Conservation (phyloP, 1,140 invertebrate genomes). For the Notospermus geniculatus region DNA sequence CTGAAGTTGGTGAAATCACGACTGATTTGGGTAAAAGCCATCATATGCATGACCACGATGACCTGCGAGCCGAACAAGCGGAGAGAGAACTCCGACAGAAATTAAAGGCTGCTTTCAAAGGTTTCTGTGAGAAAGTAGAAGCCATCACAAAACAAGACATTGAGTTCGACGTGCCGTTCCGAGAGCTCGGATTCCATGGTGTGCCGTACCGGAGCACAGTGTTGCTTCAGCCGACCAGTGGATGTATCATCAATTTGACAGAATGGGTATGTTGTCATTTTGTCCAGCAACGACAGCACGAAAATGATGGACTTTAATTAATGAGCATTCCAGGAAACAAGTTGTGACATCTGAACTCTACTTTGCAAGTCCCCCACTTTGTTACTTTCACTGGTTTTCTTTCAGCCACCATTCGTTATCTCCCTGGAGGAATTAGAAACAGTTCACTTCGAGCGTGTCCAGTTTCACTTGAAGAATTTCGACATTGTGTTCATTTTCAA, state of each 20-base stretch:
- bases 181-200: conserved; percentile 95
- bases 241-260: conserved; percentile 93
- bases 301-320: too few species aligned
- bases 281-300: too few species aligned
- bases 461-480: conserved; percentile 98
- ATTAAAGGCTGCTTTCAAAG: conserved; percentile 95
- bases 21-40: conserved; percentile 99
- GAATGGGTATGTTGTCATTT: conserved; percentile 92
- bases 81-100: conserved; percentile 95
- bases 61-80: conserved; percentile 96
- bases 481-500: conserved; percentile 99
- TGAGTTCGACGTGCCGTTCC: conserved; percentile 98
- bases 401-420: conserved; percentile 93
- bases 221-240: conserved; percentile 92
- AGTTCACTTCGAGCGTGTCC: conserved; percentile 98
- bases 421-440: conserved; percentile 96
- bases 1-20: conserved; percentile 99
- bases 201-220: conserved; percentile 97
- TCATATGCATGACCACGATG: conserved; percentile 99
- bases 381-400: too few species aligned
- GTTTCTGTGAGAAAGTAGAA: conserved; percentile 97
- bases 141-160: conserved; percentile 93
- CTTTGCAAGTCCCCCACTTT: too few species aligned
- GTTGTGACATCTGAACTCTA: too few species aligned
- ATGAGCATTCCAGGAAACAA: too few species aligned